phyloP scores from a whole-genome alignment of 1,140 invertebrate genomes.

The Geopemphigus sp. region DNA sequence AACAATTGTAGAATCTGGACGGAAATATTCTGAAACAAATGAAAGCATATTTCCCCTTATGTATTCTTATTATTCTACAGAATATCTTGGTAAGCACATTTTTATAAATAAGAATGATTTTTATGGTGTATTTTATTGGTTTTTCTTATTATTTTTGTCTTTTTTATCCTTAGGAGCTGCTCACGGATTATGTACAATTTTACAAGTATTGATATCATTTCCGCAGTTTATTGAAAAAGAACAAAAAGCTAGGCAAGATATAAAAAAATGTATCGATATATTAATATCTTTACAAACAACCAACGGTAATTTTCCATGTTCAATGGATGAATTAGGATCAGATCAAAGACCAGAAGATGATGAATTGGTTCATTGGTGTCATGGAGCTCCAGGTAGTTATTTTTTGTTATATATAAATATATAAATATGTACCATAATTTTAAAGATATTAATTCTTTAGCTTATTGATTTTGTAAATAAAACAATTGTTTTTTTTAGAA shows the following conservation, averaged over 20 bases:
- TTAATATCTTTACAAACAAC: conserved; percentile 64
- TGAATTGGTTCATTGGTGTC: conserved; percentile 84
- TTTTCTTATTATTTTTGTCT: background rate
- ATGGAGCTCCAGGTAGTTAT: conserved; percentile 70
- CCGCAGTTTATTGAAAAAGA: conserved; percentile 64
- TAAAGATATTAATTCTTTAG: background rate
- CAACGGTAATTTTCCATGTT: conserved; percentile 76
- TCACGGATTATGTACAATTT: conserved; percentile 70
- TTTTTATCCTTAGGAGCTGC: conserved; percentile 64
- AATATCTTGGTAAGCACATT: conserved; percentile 66
- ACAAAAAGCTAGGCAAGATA: conserved; percentile 58
- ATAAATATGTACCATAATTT: background rate
- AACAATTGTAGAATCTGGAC: conserved; percentile 68
- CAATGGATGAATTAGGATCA: conserved; percentile 66
- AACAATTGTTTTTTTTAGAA: too few relatives aligned
- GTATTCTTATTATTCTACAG: conserved; percentile 81
- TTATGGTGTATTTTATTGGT: background rate
- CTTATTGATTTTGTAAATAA: too few relatives aligned
- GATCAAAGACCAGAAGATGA: conserved; percentile 55
- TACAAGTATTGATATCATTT: conserved; percentile 65
- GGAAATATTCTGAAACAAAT: conserved; percentile 63
- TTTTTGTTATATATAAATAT: background rate
- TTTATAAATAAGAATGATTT: background rate
- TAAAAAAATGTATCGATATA: conserved; percentile 63
- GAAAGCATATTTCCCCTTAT: conserved; percentile 70